Base-by-base conservation (phyloP, 2,888 invertebrate genomes). In the Yponomeuta malinellus region DNA sequence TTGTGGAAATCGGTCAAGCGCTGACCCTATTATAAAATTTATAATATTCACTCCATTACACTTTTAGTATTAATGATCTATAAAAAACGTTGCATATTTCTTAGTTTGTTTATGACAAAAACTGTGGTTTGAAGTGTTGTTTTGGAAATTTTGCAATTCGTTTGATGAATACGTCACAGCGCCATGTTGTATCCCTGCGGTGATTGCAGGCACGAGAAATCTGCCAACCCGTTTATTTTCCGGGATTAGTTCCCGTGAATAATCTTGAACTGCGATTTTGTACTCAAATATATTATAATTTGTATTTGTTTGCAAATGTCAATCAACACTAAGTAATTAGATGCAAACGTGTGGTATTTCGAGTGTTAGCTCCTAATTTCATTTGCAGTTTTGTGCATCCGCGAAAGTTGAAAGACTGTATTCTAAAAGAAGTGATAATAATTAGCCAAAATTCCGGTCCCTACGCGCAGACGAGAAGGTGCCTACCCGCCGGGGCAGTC, bases 361-460 rank as follows among this genome's bases (percentile, higher is more conserved):
- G 81, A 89, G 90, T 89, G 90, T 81, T 90, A 88, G 88, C 84
- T 90, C 86, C 76, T 90, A 90, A 86, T 87, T 89, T 85, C 88
- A 88, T 89, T 89, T 92, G 92, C 92, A 92, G 88, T 90, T 89
- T 88, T 83, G 91, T 92, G 92, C 92, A 92, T 92, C 89, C 90
- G 92, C 91, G 92, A 92, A 92, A 92, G 92, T 92, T 92, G 92
- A 92, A 90, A 91, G 90, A 92, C 91, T 91, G 90, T 92, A 90
- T 92, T 92, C 87, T 91, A 88, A 90, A 90, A 91, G 89, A 91
- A 90, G 92, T 88, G 88, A 88, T 87, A 88, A 88, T 85, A 92
- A 92, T 89, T 90, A 85, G 90, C 94, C 95, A 96, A 96, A 95
- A 96, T 96, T 96, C 95, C 96, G 95, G 95, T 95, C 95, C 95